Percentiles rank a stretch among this genome's conserved stretches.
Conservation (phyloP, 2,797 vertebrate genomes). For the Chanos chanos region DNA sequence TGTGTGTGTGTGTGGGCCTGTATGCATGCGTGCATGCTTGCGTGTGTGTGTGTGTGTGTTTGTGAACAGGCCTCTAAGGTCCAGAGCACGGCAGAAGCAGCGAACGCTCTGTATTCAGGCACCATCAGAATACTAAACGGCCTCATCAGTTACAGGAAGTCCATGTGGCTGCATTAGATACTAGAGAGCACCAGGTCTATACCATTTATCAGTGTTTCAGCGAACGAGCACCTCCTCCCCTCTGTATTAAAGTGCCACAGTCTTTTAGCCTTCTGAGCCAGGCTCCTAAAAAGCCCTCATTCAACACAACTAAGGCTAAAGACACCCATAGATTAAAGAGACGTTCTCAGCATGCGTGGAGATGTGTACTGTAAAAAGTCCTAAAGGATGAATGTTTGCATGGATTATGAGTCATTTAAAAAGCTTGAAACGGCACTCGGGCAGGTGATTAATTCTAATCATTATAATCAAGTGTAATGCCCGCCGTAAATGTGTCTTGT, state of each 20-base stretch:
- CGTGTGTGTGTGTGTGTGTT: not conserved
- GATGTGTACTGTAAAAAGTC: too few species aligned
- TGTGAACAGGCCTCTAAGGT: not conserved
- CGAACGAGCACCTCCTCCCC: constrained; percentile 9
- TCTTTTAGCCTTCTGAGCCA: constrained; percentile 2
- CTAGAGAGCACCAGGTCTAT: constrained; percentile 19
- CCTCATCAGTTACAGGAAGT: constrained; percentile 42
- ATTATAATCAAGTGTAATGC: too few species aligned
- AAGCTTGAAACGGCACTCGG: too few species aligned
- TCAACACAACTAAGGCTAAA: too few species aligned
- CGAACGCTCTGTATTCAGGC: constrained; percentile 6
- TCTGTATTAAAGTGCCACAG: constrained; percentile 24
- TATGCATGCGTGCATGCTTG: not conserved
- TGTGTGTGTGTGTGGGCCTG: too few species aligned
- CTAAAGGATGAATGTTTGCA: too few species aligned
- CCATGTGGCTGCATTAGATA: constrained; percentile 40
- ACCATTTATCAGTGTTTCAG: constrained; percentile 33
- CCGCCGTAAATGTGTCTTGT: too few species aligned
- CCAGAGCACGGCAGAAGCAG: too few species aligned
- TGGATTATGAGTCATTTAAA: too few species aligned
- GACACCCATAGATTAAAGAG: too few species aligned
- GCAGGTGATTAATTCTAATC: too few species aligned
- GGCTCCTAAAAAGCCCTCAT: not conserved
- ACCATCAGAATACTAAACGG: constrained; percentile 40
- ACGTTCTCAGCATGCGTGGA: too few species aligned